Base-by-base conservation (phyloP, 64 coral and sea anemone species). In the Acropora yongei region DNA sequence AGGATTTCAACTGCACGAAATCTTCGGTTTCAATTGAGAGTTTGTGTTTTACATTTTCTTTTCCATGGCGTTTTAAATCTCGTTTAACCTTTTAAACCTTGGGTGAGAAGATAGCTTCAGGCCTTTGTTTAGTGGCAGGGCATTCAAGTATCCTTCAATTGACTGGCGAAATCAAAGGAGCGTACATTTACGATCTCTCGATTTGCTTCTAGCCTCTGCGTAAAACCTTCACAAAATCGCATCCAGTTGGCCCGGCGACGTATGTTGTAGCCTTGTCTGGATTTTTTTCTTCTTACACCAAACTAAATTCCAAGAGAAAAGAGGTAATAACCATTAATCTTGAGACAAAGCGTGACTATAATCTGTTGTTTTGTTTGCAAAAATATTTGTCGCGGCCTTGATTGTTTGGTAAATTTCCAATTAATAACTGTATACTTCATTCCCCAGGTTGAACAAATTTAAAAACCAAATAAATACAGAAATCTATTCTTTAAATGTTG, bases 31-130 rank as follows among this genome's bases (percentile, higher is more conserved):
- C 6, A 61, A 61, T 61, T 1, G 51, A 5, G 6, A 10, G 51
- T 55, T 55, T 55, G 51, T 55, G 51, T 55, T 55, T 55, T 55
- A 55, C 51, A 55, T 55, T 90, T 90, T 88, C 71, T 80, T 93
- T 80, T 19, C 83, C 75, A 3, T 79, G 18, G 10, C 76, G 57
- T 76, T 93, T 93, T 39, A 88, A 69, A 61, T 61, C 76, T 66
- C 55, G 55, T 83, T 65, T 57, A 57, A 83, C 2, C 0, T 42
- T 41, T 83, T 83, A 41, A 83, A 83, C 20, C 55, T 4, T 8
- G 80, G 55, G 55, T 83, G 19, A 41, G 14, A 39, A 14, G 19
- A 61, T 7, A 61, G 11, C 57, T 61, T 61, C 11, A 61, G 11
- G 11, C 57, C 57, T 61, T 13, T 7, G 57, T 61, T 61, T 7